Conservation (phyloP, 2,113 vertebrate genomes). For the Cololabis saira region DNA sequence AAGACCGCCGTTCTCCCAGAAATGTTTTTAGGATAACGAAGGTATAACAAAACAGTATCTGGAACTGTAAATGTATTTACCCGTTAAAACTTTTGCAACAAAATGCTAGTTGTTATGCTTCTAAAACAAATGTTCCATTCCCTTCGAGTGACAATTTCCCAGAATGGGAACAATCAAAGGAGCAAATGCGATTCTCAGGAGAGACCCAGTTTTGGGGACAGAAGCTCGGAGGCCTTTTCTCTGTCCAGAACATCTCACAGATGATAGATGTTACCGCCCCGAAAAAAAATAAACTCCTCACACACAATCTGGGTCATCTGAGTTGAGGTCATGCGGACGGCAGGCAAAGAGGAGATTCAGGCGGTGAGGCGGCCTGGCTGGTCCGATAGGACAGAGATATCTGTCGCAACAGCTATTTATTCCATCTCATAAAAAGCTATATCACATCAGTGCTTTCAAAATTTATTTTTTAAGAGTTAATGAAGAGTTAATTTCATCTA, state of each 20-base stretch:
- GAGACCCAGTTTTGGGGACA: slow-evolving; percentile 31
- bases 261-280: slow-evolving; percentile 57
- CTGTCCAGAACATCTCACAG: slow-evolving; percentile 57
- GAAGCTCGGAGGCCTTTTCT: slow-evolving; percentile 32
- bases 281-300: slow-evolving; percentile 28
- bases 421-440: slow-evolving; percentile 14
- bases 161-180: slow-evolving; percentile 56
- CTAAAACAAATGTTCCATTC: slow-evolving; percentile 18
- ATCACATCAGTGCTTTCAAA: slow-evolving; percentile 7
- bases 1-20: slow-evolving; percentile 27
- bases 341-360: slow-evolving; percentile 24
- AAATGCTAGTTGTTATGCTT: slow-evolving; percentile 9
- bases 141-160: slow-evolving; percentile 48
- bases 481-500: slow-evolving; percentile 2
- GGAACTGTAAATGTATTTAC: slow-evolving; percentile 10
- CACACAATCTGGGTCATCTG: slow-evolving; percentile 57
- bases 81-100: slow-evolving; percentile 2
- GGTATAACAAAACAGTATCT: slow-evolving; percentile 5
- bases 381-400: neutral
- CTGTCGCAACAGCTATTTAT: slow-evolving; percentile 12
- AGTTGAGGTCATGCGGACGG: slow-evolving; percentile 28
- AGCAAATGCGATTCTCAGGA: slow-evolving; percentile 28
- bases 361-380: slow-evolving; percentile 6
- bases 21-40: slow-evolving; percentile 5
- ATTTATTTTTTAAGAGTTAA: neutral